These are phyloP conservation scores for Odontophorus gujanensis DNA, from an alignment of 2,113 vertebrate species.

Conservation along the genomic window DNA sequence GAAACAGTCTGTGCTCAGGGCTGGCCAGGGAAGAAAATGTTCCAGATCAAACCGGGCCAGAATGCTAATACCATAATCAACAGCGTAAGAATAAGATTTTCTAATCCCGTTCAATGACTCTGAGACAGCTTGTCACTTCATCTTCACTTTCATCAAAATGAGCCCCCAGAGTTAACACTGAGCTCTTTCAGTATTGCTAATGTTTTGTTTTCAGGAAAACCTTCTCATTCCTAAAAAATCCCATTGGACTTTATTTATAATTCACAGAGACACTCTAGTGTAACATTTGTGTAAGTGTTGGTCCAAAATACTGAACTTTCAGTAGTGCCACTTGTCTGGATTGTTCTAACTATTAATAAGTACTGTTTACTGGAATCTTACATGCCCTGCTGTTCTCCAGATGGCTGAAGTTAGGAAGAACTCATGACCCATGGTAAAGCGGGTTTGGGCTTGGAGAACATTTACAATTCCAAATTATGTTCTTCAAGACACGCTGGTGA, in stretches of 20 bases:
- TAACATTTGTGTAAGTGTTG: background rate
- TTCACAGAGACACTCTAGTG: background rate
- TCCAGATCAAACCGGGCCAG: background rate
- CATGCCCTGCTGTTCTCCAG: background rate
- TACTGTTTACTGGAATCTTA: background rate
- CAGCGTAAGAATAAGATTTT: background rate
- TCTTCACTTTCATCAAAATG: background rate
- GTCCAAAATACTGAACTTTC: background rate
- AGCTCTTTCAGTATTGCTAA: background rate
- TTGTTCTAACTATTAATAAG: background rate
- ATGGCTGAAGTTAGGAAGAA: background rate
- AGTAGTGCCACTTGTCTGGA: background rate
- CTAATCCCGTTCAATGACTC: background rate
- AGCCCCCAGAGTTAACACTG: background rate
- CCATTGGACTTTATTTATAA: background rate
- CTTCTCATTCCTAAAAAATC: background rate
- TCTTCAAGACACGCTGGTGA: background rate
- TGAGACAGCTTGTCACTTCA: background rate
- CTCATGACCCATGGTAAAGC: background rate
- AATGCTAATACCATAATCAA: background rate
- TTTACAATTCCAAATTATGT: background rate
- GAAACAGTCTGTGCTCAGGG: background rate
- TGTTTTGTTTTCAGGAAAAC: background rate
- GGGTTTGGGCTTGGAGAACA: background rate
- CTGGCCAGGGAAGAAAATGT: background rate